Evolutionary conservation across 2,888 invertebrate species (phyloP).

Genomic region (Morpho achilles): DNA sequence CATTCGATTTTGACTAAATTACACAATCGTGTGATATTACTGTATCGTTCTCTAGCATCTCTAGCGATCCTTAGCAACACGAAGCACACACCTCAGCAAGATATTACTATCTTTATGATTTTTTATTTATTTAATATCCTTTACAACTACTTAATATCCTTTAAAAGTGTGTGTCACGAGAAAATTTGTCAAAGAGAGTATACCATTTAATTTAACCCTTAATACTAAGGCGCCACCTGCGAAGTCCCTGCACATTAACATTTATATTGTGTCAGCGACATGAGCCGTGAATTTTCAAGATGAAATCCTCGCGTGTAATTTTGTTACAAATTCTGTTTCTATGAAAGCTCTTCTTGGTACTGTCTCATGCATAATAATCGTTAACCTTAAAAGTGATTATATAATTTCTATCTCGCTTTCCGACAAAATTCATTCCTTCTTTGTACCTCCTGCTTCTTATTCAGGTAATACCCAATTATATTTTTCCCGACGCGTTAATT

Average conservation of each 20-base stretch:
- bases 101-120: too few relatives aligned
- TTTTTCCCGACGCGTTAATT: too few relatives aligned
- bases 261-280: slow-evolving; percentile 33
- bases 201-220: slow-evolving; percentile 35
- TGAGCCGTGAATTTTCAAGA: slow-evolving; percentile 25
- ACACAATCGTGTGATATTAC: too few relatives aligned
- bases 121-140: too few relatives aligned
- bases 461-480: too few relatives aligned
- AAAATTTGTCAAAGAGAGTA: slow-evolving; percentile 7
- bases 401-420: slow-evolving; percentile 2
- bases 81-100: too few relatives aligned
- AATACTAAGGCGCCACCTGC: slow-evolving; percentile 30
- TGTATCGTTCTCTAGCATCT: too few relatives aligned
- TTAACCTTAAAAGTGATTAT: slow-evolving; percentile 12
- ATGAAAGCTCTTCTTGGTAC: slow-evolving; percentile 14
- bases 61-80: too few relatives aligned
- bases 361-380: slow-evolving; percentile 16
- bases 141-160: too few relatives aligned
- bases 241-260: slow-evolving; percentile 30
- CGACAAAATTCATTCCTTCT: neutral
- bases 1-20: too few relatives aligned
- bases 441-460: too few relatives aligned
- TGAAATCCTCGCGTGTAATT: slow-evolving; percentile 22
- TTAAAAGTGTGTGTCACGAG: neutral
- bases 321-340: slow-evolving; percentile 20